phyloP scores from a whole-genome alignment of 1,140 invertebrate species.

The Ridgeia piscesae region DNA sequence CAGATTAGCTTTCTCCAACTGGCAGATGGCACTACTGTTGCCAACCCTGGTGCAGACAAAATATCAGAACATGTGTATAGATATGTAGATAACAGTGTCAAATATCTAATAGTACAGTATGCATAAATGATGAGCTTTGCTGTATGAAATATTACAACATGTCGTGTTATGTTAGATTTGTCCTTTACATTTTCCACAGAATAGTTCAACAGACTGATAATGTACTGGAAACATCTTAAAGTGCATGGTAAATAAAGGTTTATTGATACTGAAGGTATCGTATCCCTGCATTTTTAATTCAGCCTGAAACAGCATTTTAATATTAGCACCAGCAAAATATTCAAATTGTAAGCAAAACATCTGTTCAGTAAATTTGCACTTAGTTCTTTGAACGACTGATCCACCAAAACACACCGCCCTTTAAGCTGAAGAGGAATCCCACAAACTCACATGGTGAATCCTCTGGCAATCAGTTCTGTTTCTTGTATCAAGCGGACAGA shows the following conservation, averaged over 20 bases:
- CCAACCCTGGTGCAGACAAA: neutral
- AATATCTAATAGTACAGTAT: neutral
- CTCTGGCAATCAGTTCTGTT: neutral
- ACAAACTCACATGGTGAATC: neutral
- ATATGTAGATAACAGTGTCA: neutral
- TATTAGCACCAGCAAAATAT: no score
- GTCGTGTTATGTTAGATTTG: neutral
- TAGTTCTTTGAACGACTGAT: no score
- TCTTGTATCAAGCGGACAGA: neutral
- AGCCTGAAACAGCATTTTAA: no score
- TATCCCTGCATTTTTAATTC: no score
- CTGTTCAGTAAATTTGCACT: no score
- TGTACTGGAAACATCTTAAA: neutral
- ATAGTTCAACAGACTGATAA: neutral
- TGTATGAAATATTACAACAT: neutral
- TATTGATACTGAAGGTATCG: no score
- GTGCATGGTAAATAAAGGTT: neutral
- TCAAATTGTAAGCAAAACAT: no score
- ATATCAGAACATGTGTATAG: neutral
- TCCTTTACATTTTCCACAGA: neutral
- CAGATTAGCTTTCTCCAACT: neutral
- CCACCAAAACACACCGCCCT: no score
- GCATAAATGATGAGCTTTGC: neutral
- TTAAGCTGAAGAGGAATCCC: no score
- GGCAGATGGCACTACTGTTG: neutral